Evolutionary conservation across 2,797 vertebrate species (phyloP), one percentile per base, ranked within the genome.

Genomic region (Schizopygopsis pylzovi): DNA sequence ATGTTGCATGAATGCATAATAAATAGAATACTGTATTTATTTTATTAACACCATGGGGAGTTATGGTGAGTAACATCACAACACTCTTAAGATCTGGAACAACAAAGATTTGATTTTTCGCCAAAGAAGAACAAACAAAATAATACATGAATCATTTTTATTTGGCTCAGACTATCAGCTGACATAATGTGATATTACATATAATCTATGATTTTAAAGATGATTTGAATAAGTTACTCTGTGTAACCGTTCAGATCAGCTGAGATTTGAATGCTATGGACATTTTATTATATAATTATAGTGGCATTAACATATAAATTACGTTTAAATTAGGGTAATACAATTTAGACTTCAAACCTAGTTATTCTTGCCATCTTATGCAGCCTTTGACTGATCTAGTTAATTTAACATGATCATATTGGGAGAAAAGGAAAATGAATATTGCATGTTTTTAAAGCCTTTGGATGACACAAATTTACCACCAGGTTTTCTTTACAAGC

Each of bases 261-360:
- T 80, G 45, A 49, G 41, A 73, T 47, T 37, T 56, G 59, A 71
- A 61, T 41, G 54, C 33, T 25, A 22, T 41, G 54, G 41, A 73
- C 54, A 18, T 25, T 25, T 80, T n/a, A 65, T 67, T 80, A 33
- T 39, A 41, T 52, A n/a, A 37, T 39, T 73, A 67, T 15, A 12
- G 4, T 43, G 1, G 22, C 22, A 81, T 85, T 81, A 73, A 80
- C 78, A 81, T 81, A 65, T 85, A 81, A 75, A 85, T 81, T 6
- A 20, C 56, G 49, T 79, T 79, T 39, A 85, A 59, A 75, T 28
- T 5, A 28, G 61, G 33, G 54, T 68, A 56, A 77, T 84, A 45
- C 67, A 54, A 78, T 84, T 68, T 20, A 67, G 33, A 77, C 5
- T 52, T 68, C 22, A 67, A 75, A 25, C 47, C 7, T 13, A 75